These are phyloP conservation scores for Myiotriccus ornatus DNA, from an alignment of 2,797 vertebrate genomes.

Conservation along the genomic window DNA sequence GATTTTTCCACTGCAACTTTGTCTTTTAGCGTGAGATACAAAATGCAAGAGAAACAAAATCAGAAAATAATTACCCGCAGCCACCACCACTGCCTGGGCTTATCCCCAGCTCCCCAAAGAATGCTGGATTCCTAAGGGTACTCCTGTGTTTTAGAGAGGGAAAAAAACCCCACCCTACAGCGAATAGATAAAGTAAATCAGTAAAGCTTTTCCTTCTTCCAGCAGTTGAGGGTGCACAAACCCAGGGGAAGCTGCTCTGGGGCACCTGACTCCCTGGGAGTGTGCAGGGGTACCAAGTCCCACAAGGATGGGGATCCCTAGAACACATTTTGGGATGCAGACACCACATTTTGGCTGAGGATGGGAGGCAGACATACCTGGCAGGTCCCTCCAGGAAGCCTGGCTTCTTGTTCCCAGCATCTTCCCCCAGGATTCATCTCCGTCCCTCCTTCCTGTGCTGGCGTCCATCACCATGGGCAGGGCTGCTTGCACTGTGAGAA, in stretches of 20 bases:
- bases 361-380: background rate
- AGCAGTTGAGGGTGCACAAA: background rate
- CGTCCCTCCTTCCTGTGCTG: fast-evolving
- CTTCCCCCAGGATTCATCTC: background rate
- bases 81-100: background rate
- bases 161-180: background rate
- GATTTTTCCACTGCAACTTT: background rate
- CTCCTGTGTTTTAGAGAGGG: background rate
- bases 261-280: fast-evolving
- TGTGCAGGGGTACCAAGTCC: background rate
- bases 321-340: background rate
- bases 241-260: background rate
- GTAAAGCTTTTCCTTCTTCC: background rate
- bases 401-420: background rate
- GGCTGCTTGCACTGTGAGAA: fast-evolving
- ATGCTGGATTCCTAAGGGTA: background rate
- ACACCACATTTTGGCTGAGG: background rate
- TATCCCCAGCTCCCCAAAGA: background rate
- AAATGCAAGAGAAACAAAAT: background rate
- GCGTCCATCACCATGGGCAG: fast-evolving
- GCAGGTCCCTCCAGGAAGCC: background rate
- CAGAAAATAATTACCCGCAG: background rate
- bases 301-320: fast-evolving
- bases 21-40: background rate
- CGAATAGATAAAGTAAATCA: background rate